Percentiles rank a stretch among this genome's conserved stretches.
phyloP scores from a whole-genome alignment of 2,888 invertebrate genomes.

The Oscheius sp. region DNA sequence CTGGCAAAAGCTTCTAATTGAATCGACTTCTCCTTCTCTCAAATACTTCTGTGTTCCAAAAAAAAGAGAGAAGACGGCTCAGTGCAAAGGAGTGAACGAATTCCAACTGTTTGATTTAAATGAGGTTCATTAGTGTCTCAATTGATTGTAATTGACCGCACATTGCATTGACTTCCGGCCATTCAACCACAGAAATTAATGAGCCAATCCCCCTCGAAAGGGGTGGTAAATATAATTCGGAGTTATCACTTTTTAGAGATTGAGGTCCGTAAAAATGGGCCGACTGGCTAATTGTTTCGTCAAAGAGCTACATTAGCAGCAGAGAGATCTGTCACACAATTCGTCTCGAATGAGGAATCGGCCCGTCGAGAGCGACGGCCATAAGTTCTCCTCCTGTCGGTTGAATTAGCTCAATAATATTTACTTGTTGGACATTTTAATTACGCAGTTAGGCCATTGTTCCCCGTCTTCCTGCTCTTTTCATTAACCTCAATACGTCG shows the following conservation, averaged over 20 bases:
- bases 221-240: too few species aligned
- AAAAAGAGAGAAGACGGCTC: too few species aligned
- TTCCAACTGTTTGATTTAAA: slow-evolving; percentile 1
- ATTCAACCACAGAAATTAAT: not conserved
- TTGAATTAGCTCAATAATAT: slow-evolving; percentile 21
- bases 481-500: not conserved
- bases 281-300: too few species aligned
- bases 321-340: not conserved
- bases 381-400: not conserved
- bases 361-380: not conserved
- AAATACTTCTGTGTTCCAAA: too few species aligned
- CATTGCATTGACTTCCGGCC: slow-evolving; percentile 27
- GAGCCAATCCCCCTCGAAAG: not conserved
- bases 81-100: too few species aligned
- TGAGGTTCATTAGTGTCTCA: slow-evolving; percentile 20
- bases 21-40: not conserved
- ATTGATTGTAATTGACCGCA: slow-evolving; percentile 24
- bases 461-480: slow-evolving; percentile 23
- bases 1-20: slow-evolving; percentile 5
- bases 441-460: slow-evolving; percentile 27
- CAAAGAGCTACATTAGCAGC: too few species aligned
- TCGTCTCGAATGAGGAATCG: slow-evolving; percentile 25
- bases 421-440: slow-evolving; percentile 14
- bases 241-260: too few species aligned
- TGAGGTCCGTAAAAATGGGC: too few species aligned